Evolutionary conservation across 2,888 invertebrate genomes (phyloP), one percentile per base, ranked within the genome.

Genomic region (Meta bourneti): DNA sequence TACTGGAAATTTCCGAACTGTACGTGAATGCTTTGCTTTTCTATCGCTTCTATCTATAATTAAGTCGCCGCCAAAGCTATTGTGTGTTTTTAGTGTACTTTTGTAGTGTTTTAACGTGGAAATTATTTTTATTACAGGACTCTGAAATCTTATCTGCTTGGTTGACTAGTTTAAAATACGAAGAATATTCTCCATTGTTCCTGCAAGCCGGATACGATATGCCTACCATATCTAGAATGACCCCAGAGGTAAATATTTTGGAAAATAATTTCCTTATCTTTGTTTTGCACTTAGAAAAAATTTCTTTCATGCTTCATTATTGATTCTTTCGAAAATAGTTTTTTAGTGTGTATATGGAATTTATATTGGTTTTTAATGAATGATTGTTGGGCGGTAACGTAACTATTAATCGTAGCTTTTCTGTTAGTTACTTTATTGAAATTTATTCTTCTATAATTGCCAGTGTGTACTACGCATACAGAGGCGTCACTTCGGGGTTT

Each of bases 171-270:
- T 96, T 99, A 74, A 97, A 97, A 94, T 98, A 98, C 96, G 98
- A 98, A 94, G 98, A 99, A 95, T 99, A 99, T 95, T 98, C 98
- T 93, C 97, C 97, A 80, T 96, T 98, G 91, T 99, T 99, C 95
- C 96, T 98, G 93, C 97, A 97, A 74, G 98, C 99, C 16, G 99
- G 99, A 70, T 99, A 99, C 95, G 99, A 99, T 95, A 96, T 99
- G 95, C 97, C 98, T 51, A 99, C 99, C 1, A 98, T 99, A 94
- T 98, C 99, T n/a, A 96, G 99, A 94, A 99, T 99, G 98, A 99
- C 99, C 16, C 99, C 99, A 0, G 99, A 99, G 95, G 98, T 96
- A 88, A 70, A 69, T n/a, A 52, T n/a, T 51, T 61, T 16, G 8
- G 11, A 16, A 61, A 61, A 16, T 11, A 16, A 13, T 51, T 2